Conservation (phyloP, 2,113 vertebrate genomes). For the Aramus guarauna region DNA sequence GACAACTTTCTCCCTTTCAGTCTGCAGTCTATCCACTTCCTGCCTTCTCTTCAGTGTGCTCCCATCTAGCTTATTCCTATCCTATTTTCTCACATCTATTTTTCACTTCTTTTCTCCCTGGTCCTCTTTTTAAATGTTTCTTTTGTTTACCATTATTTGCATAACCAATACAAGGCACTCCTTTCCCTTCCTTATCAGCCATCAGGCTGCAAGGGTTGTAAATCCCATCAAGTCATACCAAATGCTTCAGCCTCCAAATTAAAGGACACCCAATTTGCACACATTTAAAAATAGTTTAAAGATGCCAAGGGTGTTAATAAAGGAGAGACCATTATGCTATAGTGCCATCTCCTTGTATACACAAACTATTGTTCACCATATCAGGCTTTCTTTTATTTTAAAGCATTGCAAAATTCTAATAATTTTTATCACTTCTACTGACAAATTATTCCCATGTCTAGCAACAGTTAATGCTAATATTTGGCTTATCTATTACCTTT, state of each 20-base stretch:
- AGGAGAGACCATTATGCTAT: neutral
- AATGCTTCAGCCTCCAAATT: neutral
- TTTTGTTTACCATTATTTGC: neutral
- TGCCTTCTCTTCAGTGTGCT: neutral
- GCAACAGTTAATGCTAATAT: neutral
- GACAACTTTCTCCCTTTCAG: neutral
- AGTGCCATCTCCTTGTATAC: neutral
- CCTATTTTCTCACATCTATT: neutral
- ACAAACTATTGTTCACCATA: neutral
- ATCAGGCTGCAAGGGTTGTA: neutral
- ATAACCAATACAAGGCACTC: neutral
- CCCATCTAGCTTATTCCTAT: neutral
- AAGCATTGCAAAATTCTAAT: neutral
- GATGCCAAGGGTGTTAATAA: neutral
- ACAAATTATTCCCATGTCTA: neutral
- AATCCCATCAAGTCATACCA: neutral
- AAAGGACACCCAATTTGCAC: neutral
- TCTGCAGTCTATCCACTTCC: neutral
- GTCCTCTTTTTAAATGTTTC: neutral
- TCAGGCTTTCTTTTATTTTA: neutral
- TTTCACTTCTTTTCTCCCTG: neutral
- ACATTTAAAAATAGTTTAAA: neutral
- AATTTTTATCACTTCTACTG: neutral
- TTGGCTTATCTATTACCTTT: neutral
- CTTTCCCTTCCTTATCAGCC: neutral